Percentiles rank a stretch among this genome's conserved stretches.
phyloP scores from a whole-genome alignment of 1,140 invertebrate genomes.

The Cheumatopsyche charites region DNA sequence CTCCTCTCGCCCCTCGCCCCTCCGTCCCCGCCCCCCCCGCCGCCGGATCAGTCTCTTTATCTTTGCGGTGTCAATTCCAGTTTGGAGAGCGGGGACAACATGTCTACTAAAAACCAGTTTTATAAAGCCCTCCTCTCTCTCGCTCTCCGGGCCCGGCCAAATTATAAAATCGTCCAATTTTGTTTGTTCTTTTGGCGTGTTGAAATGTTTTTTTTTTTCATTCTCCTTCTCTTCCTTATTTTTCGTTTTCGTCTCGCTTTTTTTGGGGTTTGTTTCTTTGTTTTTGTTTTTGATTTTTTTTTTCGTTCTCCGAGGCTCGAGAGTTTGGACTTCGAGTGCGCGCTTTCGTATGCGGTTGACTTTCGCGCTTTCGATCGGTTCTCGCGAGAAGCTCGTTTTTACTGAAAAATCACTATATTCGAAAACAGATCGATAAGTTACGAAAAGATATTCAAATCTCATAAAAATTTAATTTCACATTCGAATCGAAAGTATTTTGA shows the following conservation, averaged over 20 bases:
- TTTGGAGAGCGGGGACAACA: constrained; percentile 48
- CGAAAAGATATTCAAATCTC: no score
- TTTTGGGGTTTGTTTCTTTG: constrained; percentile 9
- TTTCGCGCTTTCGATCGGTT: no score
- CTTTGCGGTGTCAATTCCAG: constrained; percentile 49
- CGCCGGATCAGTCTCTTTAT: constrained; percentile 47
- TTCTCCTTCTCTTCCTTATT: constrained; percentile 33
- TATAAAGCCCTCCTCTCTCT: constrained; percentile 43
- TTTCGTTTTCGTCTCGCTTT: constrained; percentile 17
- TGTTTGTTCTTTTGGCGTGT: constrained; percentile 49
- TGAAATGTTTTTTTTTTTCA: constrained; percentile 47
- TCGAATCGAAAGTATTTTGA: no score
- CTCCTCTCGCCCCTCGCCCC: constrained; percentile 7
- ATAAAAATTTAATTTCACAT: no score
- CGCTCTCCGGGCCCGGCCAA: constrained; percentile 35
- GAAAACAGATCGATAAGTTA: no score
- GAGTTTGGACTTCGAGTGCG: no score
- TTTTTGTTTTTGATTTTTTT: neutral
- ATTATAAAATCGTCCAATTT: constrained; percentile 50
- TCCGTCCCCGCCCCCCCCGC: neutral
- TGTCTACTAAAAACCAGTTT: constrained; percentile 50
- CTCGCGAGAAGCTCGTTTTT: no score
- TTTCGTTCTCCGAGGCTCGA: neutral
- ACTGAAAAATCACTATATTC: no score
- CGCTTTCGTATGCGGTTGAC: no score